Evolutionary conservation across 2,797 vertebrate genomes (phyloP).

Genomic region (Masticophis lateralis): DNA sequence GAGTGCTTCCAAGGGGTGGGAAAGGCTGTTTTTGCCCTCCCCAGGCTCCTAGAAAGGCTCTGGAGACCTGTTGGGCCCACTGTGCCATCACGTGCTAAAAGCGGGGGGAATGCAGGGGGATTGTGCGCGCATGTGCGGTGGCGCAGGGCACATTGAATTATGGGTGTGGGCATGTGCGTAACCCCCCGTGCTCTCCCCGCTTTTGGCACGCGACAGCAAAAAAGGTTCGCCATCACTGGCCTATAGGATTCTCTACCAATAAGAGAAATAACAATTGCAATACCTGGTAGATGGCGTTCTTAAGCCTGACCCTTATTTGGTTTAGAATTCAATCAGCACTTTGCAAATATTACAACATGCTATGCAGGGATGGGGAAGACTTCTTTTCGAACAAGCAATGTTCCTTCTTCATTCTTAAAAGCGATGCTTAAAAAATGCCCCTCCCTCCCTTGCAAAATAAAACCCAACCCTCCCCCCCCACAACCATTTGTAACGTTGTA

Average conservation of each 20-base stretch:
- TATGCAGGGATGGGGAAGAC: constrained; percentile 20
- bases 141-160: too few relatives aligned
- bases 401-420: constrained; percentile 59
- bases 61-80: too few relatives aligned
- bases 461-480: neutral
- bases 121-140: too few relatives aligned
- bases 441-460: neutral
- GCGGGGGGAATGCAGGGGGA: too few relatives aligned
- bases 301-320: constrained; percentile 27
- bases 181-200: too few relatives aligned
- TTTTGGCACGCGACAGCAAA: too few relatives aligned
- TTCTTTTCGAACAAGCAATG: constrained; percentile 37
- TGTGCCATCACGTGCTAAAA: too few relatives aligned
- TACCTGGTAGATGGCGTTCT: constrained; percentile 4
- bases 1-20: too few relatives aligned
- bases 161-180: too few relatives aligned
- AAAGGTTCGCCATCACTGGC: neutral
- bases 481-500: constrained; percentile 42
- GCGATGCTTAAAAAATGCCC: constrained; percentile 35
- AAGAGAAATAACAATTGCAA: neutral
- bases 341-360: constrained; percentile 23
- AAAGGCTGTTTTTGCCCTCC: too few relatives aligned
- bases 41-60: too few relatives aligned
- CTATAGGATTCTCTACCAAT: neutral
- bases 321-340: constrained; percentile 44